phyloP scores from a whole-genome alignment of 1,140 invertebrate species.

The Wasmannia auropunctata region DNA sequence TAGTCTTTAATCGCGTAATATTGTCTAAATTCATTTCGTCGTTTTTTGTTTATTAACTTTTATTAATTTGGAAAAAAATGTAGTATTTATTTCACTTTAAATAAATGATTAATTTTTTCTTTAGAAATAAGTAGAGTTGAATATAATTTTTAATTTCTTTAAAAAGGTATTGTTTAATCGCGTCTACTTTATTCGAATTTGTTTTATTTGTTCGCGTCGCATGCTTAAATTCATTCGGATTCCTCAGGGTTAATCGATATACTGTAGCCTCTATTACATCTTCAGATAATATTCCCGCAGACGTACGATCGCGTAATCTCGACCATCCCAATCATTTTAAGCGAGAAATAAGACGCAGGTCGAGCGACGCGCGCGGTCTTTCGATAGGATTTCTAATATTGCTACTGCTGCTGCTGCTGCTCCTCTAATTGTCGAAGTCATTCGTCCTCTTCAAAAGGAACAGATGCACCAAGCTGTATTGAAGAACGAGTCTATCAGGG shows the following conservation, averaged over 20 bases:
- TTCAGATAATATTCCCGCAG: constrained; percentile 20
- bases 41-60: not conserved
- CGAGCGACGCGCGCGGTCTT: constrained; percentile 33
- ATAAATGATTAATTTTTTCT: not conserved
- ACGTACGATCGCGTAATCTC: constrained; percentile 63
- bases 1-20: not conserved
- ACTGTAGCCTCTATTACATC: not conserved
- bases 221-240: not conserved
- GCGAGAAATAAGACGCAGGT: constrained; percentile 69
- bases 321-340: constrained; percentile 51
- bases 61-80: not conserved
- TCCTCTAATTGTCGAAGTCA: constrained; percentile 80
- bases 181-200: not conserved
- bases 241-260: constrained; percentile 24
- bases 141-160: not conserved
- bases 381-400: constrained; percentile 65
- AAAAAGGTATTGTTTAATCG: not conserved
- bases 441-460: constrained; percentile 80
- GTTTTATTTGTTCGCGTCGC: not conserved
- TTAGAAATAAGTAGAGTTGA: not conserved
- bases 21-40: not conserved
- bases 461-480: constrained; percentile 80
- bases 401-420: constrained; percentile 22
- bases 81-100: not conserved
- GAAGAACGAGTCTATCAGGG: constrained; percentile 65